phyloP scores from a whole-genome alignment of 2,888 invertebrate species.

The Thysanoteuthis rhombus region DNA sequence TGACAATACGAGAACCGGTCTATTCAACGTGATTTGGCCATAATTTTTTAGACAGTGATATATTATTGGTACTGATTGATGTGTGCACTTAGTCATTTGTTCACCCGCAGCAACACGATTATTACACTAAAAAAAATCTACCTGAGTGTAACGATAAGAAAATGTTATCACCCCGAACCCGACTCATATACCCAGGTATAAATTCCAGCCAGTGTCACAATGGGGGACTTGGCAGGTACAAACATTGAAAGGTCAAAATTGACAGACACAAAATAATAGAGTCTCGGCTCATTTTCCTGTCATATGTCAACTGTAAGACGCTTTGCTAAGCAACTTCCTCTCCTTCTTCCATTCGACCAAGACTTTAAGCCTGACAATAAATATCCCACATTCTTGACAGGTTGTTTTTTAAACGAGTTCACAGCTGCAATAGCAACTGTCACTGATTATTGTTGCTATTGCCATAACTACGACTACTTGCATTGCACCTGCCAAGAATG shows the following conservation, averaged over 20 bases:
- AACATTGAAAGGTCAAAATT: background rate
- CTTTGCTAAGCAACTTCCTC: background rate
- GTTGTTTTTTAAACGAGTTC: too few species aligned
- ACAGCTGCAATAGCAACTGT: too few species aligned
- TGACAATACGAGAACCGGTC: too few species aligned
- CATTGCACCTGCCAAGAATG: too few species aligned
- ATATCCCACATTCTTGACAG: background rate
- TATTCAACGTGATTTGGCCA: too few species aligned
- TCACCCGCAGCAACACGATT: background rate
- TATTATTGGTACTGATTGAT: background rate
- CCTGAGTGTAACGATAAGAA: too few species aligned
- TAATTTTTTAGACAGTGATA: too few species aligned
- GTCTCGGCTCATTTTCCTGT: background rate
- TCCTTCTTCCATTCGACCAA: background rate
- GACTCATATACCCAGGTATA: background rate
- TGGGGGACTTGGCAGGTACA: background rate
- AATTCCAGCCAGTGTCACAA: background rate
- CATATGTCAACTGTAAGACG: background rate
- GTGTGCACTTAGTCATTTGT: background rate
- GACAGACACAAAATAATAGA: background rate
- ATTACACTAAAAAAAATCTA: background rate
- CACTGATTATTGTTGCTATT: too few species aligned
- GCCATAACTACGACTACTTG: too few species aligned
- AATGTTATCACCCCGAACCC: too few species aligned
- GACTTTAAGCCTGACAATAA: background rate